Base-by-base conservation (phyloP, 1,140 invertebrate genomes). In the Orussus abietinus region DNA sequence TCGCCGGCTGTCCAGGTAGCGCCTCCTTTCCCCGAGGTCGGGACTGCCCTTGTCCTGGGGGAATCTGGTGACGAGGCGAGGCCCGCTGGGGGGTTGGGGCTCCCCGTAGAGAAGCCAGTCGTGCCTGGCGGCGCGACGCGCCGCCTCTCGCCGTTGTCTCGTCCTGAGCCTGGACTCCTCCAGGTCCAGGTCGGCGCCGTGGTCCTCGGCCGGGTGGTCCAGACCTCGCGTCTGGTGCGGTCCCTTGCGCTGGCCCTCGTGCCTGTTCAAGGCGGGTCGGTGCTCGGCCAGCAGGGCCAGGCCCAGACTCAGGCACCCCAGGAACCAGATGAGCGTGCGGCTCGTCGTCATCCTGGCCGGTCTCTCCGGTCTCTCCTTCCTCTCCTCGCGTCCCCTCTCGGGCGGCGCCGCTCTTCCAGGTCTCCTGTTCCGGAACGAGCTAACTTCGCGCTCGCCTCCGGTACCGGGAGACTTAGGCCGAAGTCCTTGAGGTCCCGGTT, bases 91-190 rank as follows among this genome's bases (percentile, higher is more conserved):
- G 55, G 45, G 2, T 53, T 38, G 5, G 42, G 25, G 34, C 51
- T 57, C 47, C 14, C 53, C 45, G 19, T 51, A 32, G 5, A 54
- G 18, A n/a, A 59, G 22, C 58, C 54, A 59, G 4, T 59, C 47
- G 11, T 48, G 51, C 15, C 49, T 12, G 4, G 50, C 49, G 35
- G 48, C 47, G 11, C 47, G 5, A 15, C 33, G 33, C 12, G 33
- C 15, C n/a, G 14, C 33, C 14, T 36, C 33, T 14, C 20, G 20
- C 33, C 20, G 33, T n/a, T 36, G 33, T 36, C 17, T 36, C 20
- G 7, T 9, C 17, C 33, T 36, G 33, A 13, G n/a, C 17, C 12
- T 9, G 7, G 14, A 7, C 12, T 7, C 7, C 31, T 14, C 14
- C 10, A 12, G 1, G 14, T 9, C 14, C 14, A n/a, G 10, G 6